Base-by-base conservation (phyloP, 2,797 vertebrate genomes). In the Eleutherodactylus coqui region DNA sequence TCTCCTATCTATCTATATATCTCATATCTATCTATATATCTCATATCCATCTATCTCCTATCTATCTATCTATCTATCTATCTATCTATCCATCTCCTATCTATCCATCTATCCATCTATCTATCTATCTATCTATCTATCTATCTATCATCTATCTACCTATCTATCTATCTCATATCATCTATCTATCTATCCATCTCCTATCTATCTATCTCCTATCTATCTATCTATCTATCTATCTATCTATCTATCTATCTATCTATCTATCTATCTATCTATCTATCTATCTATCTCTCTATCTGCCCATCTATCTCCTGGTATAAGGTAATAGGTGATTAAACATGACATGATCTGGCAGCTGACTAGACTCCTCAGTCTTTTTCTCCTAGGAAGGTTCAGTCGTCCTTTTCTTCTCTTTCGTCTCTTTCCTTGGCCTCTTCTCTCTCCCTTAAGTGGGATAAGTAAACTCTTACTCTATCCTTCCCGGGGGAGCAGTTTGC, bases 401-500 rank as follows among this genome's bases (percentile, higher is more conserved):
- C 1, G n/a, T 83, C 78, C 75, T 11, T 47, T n/a, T 2, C 85
- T 83, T 77, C n/a, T n/a, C n/a, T 85, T 85, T 88, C 84, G 62
- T 82, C 7, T 88, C 34, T 87, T 86, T 84, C 89, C 84, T 88
- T 81, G 82, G 85, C 14, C 83, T 41, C 29, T 87, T 87, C 87
- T 29, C 79, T 89, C 34, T 86, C 88, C 90, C 86, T 55, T 86
- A 92, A 91, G 92, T 91, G 90, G 90, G 90, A 80, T 51, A 86
- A 87, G 86, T 83, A 89, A 91, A 91, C 90, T 88, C 87, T 87
- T 89, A 87, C 88, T 89, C 79, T 77, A 85, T 75, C 43, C 55
- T 67, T 80, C 90, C 85, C 92, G 1, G 5, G 89, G 90, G 92
- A 90, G 89, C 79, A 89, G 90, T 92, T 91, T 90, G 89, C 90